A percentile compares a stretch with the other conserved stretches of the same genome.
These are phyloP conservation scores for Procavia capensis DNA, from an alignment of 2,113 vertebrate species.

Conservation along the genomic window DNA sequence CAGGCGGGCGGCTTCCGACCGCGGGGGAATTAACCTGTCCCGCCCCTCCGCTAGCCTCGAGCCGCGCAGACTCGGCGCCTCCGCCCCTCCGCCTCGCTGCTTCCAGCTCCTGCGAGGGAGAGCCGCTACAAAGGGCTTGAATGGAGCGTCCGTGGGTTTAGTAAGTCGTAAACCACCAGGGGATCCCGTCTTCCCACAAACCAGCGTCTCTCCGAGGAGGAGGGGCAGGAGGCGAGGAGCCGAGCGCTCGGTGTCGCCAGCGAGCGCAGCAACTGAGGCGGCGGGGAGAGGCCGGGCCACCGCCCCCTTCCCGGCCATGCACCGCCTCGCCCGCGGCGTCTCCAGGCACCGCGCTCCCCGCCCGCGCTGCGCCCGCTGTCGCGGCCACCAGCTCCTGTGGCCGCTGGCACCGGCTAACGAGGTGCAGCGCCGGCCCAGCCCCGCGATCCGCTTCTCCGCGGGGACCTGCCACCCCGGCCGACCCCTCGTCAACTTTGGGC, in stretches of 20 bases:
- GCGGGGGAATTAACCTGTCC: slow-evolving; percentile 27
- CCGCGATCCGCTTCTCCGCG: background rate
- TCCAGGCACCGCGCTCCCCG: slow-evolving; percentile 71
- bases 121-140: slow-evolving; percentile 47
- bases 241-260: background rate
- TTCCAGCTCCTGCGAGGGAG: background rate
- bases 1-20: background rate
- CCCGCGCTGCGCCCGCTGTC: background rate
- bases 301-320: slow-evolving; percentile 51
- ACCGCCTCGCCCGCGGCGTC: slow-evolving; percentile 49
- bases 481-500: slow-evolving; percentile 60
- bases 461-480: background rate
- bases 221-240: background rate
- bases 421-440: background rate
- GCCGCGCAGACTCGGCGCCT: slow-evolving; percentile 38
- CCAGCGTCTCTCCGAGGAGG: slow-evolving; percentile 65
- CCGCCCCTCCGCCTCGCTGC: background rate
- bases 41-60: background rate
- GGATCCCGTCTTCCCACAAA: slow-evolving; percentile 85
- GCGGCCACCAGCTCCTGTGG: background rate
- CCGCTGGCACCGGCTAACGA: background rate
- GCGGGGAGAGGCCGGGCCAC: slow-evolving; percentile 46
- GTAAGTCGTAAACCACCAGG: slow-evolving; percentile 83
- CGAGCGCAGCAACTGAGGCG: slow-evolving; percentile 32
- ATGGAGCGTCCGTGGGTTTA: slow-evolving; percentile 28